phyloP scores from a whole-genome alignment of 2,888 invertebrate genomes.

The Ennomos quercinarius region DNA sequence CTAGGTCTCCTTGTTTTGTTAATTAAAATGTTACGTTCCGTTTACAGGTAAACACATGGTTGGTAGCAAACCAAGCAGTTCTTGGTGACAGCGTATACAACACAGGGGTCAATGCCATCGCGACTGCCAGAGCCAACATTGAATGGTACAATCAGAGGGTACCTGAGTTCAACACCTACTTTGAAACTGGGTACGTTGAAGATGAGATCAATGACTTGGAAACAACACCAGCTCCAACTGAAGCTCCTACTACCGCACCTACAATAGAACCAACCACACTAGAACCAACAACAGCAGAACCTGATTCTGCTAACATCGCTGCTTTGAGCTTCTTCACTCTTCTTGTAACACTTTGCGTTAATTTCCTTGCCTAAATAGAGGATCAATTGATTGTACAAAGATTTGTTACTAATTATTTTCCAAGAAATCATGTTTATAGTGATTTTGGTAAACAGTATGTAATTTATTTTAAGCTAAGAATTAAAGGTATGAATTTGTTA shows the following conservation, averaged over 20 bases:
- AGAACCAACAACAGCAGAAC: not conserved
- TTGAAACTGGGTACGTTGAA: slow-evolving; percentile 67
- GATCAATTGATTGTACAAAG: not conserved
- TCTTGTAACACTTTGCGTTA: slow-evolving; percentile 54
- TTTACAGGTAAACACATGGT: slow-evolving; percentile 65
- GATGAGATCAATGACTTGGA: slow-evolving; percentile 46
- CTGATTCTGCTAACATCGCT: slow-evolving; percentile 57
- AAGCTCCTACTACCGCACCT: slow-evolving; percentile 2
- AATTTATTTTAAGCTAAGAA: too few species aligned
- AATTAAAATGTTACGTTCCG: too few species aligned
- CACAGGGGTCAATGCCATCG: slow-evolving; percentile 53
- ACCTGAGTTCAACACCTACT: slow-evolving; percentile 59
- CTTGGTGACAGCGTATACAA: slow-evolving; percentile 57
- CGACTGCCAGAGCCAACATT: slow-evolving; percentile 55
- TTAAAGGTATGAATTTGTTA: too few species aligned
- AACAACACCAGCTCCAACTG: slow-evolving; percentile 26
- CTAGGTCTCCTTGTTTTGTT: too few species aligned
- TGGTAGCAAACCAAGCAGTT: slow-evolving; percentile 48
- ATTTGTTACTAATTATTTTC: too few species aligned
- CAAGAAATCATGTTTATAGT: too few species aligned
- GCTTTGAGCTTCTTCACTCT: slow-evolving; percentile 61
- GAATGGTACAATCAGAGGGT: slow-evolving; percentile 59
- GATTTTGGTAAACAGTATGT: too few species aligned
- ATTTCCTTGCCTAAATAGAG: slow-evolving; percentile 39
- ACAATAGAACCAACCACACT: not conserved